Evolutionary conservation across 2,113 vertebrate species (phyloP).

Genomic region (Hippocampus barbouri): DNA sequence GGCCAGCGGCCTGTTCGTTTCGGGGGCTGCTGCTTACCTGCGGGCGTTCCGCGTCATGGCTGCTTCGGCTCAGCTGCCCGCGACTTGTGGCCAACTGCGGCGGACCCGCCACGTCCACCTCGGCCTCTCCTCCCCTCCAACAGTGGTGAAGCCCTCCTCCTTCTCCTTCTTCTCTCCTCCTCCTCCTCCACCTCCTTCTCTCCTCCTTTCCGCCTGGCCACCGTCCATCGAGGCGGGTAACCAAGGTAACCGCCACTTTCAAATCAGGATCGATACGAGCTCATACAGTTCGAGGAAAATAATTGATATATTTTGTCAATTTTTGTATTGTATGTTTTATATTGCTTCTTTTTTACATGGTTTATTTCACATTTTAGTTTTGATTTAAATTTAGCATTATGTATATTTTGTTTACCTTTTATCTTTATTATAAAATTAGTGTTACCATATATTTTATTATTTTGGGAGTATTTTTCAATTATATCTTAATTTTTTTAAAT

Average conservation of each 20-base stretch:
- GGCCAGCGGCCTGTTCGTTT: neutral
- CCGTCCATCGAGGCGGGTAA: conserved; percentile 6
- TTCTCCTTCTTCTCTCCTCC: conserved; percentile 7
- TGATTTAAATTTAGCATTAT: too few relatives aligned
- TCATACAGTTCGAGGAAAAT: neutral
- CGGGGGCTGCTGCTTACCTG: conserved; percentile 60
- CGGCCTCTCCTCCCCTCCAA: conserved; percentile 62
- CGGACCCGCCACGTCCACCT: conserved; percentile 78
- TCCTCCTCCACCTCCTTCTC: conserved; percentile 48
- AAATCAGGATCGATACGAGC: neutral
- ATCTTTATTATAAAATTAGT: too few relatives aligned
- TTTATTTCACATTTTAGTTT: too few relatives aligned
- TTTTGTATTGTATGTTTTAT: too few relatives aligned
- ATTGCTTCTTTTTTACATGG: too few relatives aligned
- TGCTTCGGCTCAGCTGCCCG: conserved; percentile 47
- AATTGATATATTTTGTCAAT: too few relatives aligned
- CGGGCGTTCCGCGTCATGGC: conserved; percentile 60
- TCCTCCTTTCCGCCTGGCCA: conserved; percentile 27
- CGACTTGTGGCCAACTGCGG: conserved; percentile 55
- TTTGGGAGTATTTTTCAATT: too few relatives aligned
- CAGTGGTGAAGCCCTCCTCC: conserved; percentile 44
- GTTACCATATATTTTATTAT: too few relatives aligned
- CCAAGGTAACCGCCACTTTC: conserved; percentile 6
- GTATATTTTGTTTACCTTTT: too few relatives aligned
- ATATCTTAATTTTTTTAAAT: too few relatives aligned